A percentile compares a stretch with the other conserved stretches of the same genome.
These are phyloP conservation scores for Ditylenchus weischeri DNA, from an alignment of 2,888 invertebrate genomes.

Conservation along the genomic window DNA sequence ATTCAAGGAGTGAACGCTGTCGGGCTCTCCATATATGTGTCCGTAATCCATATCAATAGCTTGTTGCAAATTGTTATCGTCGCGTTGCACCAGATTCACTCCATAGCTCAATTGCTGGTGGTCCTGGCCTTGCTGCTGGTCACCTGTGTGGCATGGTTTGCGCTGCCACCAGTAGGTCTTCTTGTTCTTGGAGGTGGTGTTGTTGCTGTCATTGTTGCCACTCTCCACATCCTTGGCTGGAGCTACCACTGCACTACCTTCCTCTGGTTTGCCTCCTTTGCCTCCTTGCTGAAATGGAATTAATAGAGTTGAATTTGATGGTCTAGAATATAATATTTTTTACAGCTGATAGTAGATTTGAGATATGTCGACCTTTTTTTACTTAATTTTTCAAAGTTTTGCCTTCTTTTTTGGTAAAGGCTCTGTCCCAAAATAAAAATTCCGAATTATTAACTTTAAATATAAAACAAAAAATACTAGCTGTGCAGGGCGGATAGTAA, in stretches of 20 bases:
- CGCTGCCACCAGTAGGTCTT: constrained; percentile 32
- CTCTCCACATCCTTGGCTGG: constrained; percentile 20
- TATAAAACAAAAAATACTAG: too few species aligned
- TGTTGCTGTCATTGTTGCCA: constrained; percentile 26
- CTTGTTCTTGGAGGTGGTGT: constrained; percentile 26
- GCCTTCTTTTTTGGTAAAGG: too few species aligned
- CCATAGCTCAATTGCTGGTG: constrained; percentile 44
- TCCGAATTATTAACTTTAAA: too few species aligned
- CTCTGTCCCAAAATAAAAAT: too few species aligned
- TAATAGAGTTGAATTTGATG: not conserved
- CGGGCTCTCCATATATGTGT: constrained; percentile 62
- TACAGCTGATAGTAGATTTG: too few species aligned
- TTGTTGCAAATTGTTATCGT: constrained; percentile 46
- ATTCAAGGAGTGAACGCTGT: constrained; percentile 60
- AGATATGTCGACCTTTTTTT: too few species aligned
- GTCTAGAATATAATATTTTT: too few species aligned
- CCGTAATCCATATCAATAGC: constrained; percentile 59
- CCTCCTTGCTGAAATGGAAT: not conserved
- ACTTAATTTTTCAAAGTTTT: too few species aligned
- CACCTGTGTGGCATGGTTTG: constrained; percentile 23
- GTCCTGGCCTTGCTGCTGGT: not conserved
- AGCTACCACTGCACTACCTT: constrained; percentile 15
- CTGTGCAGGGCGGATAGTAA: too few species aligned
- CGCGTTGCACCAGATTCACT: constrained; percentile 60
- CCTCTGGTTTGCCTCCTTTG: constrained; percentile 21